Evolutionary conservation across 2,113 vertebrate species (phyloP), one percentile per base, ranked within the genome.

Genomic region (Salminus brasiliensis): DNA sequence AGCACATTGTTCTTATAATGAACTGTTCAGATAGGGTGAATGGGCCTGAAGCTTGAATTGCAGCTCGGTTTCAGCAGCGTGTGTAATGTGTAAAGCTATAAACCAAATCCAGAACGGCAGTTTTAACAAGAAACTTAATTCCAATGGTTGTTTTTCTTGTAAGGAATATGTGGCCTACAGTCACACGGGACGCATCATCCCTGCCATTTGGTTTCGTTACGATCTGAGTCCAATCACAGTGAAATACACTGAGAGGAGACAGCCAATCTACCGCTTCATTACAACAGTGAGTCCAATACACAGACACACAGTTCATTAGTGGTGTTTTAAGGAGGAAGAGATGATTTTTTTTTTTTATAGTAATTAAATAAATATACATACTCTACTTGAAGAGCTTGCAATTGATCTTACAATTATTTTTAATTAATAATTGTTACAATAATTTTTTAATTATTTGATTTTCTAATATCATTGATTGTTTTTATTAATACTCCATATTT

Each of bases 221-320:
- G 98, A 99, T 91, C 91, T 99, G 85, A 99, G 97, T 89, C 98
- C 98, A 74, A 99, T 99, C 94, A 99, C 98, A 32, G 97, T 99
- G 83, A 99, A 99, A 85, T 98, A 99, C 90, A 98, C 96, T 13
- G 97, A 99, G 93, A 93, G 95, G 84, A 92, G 96, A 29, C 97
- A 98, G 86, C 98, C 97, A 0, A 78, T 99, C 75, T 99, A 99
- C 87, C 95, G 97, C 88, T 99, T 99, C 88, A 96, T 99, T 89
- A 99, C 97, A 5, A 98, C 97, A 68, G 98, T 99, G 88, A 97
- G 97, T 94, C 30, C 1, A n/a, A 9, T 55, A 43, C 47, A 41
- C 3, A 36, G 34, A 21, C 18, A 30, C 25, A 53, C 5, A 16
- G 0, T 70, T 57, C 21, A 0, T 0, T 8, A 67, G 5, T 7